Conservation (phyloP, 2,113 vertebrate species). For the Ramphastos sulfuratus region DNA sequence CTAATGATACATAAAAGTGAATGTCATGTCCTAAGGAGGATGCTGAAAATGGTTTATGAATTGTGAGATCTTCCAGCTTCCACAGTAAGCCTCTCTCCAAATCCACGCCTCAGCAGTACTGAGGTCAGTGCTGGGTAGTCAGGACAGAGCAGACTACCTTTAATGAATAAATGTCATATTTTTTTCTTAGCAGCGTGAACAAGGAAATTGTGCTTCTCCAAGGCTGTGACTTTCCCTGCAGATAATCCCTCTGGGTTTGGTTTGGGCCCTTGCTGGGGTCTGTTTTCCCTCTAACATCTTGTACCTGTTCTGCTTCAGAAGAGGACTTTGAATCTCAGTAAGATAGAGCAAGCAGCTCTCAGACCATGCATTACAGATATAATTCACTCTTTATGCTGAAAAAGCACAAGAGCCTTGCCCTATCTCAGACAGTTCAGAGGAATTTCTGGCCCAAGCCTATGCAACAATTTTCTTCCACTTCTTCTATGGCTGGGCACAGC, state of each 20-base stretch:
- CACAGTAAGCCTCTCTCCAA: background rate
- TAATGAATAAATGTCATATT: background rate
- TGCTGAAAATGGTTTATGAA: conserved; percentile 2
- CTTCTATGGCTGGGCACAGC: background rate
- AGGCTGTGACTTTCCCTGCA: background rate
- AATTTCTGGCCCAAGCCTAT: background rate
- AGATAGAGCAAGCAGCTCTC: background rate
- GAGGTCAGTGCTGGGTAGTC: background rate
- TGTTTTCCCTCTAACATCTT: background rate
- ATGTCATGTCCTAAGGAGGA: background rate
- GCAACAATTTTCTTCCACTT: background rate
- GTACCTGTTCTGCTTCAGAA: background rate
- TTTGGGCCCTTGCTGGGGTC: background rate
- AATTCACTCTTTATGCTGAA: background rate
- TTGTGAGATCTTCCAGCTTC: background rate
- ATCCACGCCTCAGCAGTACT: background rate
- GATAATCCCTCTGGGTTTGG: background rate
- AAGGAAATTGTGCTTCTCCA: background rate
- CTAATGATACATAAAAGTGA: background rate
- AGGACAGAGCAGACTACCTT: background rate
- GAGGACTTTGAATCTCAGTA: background rate
- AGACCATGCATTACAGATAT: background rate
- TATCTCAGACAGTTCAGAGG: background rate
- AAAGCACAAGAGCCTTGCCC: background rate
- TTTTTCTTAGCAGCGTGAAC: background rate